Conservation (phyloP, 2,113 vertebrate genomes). For the Phyllostomus discolor region DNA sequence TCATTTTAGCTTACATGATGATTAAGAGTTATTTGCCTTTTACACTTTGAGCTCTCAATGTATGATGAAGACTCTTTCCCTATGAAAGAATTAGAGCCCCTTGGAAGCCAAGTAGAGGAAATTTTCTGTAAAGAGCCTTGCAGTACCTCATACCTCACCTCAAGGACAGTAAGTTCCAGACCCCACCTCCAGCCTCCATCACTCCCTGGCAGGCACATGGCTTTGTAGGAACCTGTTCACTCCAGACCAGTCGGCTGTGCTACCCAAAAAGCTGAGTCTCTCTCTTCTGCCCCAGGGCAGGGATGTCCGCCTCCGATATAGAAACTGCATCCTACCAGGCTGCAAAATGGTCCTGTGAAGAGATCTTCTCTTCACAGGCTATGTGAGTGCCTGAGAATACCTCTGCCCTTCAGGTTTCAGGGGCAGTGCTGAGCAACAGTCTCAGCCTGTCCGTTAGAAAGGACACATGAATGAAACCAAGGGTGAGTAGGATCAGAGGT, state of each 20-base stretch:
- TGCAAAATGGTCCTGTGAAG: neutral
- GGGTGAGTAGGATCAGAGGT: too few relatives aligned
- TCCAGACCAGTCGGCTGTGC: neutral
- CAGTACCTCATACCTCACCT: neutral
- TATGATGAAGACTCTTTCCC: neutral
- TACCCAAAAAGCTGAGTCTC: neutral
- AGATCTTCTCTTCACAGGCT: neutral
- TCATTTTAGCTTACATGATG: neutral
- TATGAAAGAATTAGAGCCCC: neutral
- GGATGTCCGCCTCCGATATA: neutral
- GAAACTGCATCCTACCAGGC: neutral
- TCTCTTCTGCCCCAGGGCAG: neutral
- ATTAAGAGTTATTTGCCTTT: neutral
- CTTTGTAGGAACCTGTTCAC: neutral
- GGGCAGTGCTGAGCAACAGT: neutral
- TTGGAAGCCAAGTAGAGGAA: neutral
- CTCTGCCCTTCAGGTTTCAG: neutral
- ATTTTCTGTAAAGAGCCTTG: neutral
- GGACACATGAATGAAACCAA: too few relatives aligned
- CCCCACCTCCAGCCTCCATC: neutral
- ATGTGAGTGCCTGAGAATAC: neutral
- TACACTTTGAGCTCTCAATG: neutral
- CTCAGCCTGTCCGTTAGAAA: neutral
- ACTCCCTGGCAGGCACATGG: accelerated
- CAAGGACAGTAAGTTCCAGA: neutral